Percentiles rank a stretch among this genome's conserved stretches.
phyloP scores from a whole-genome alignment of 2,888 invertebrate species.

The Hyposoter didymator region DNA sequence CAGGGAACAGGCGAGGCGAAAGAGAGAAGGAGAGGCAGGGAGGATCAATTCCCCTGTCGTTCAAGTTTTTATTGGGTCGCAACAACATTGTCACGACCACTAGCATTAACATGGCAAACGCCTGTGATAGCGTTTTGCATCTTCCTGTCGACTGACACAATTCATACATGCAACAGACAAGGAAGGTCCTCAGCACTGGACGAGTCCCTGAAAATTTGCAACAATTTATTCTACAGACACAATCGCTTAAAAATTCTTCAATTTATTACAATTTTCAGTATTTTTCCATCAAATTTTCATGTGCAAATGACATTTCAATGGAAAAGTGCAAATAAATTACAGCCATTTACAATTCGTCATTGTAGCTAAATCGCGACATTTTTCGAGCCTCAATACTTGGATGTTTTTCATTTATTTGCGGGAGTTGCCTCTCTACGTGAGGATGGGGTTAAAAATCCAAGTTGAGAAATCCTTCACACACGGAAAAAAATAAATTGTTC shows the following conservation, averaged over 20 bases:
- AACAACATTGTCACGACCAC: slow-evolving; percentile 19
- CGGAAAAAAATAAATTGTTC: too few relatives aligned
- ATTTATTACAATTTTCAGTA: neutral
- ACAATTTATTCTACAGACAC: neutral
- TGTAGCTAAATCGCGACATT: neutral
- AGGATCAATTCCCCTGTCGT: slow-evolving; percentile 41
- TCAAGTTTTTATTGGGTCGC: slow-evolving; percentile 15
- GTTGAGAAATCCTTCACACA: neutral
- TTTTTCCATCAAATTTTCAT: neutral
- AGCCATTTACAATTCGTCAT: neutral
- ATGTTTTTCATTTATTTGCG: neutral
- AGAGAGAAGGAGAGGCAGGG: slow-evolving; percentile 1
- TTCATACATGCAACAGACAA: slow-evolving; percentile 12
- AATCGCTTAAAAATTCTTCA: neutral
- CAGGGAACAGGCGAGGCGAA: neutral
- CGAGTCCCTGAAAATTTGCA: neutral
- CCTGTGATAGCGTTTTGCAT: slow-evolving; percentile 39
- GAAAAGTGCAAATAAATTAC: neutral
- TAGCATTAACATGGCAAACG: slow-evolving; percentile 33
- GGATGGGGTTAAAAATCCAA: neutral
- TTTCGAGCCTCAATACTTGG: neutral
- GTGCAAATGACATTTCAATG: too few relatives aligned
- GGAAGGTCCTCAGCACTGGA: neutral
- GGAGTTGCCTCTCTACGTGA: neutral
- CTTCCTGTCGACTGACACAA: slow-evolving; percentile 48